Evolutionary conservation across 1,140 invertebrate species (phyloP).

Genomic region (Nasonia vitripennis): DNA sequence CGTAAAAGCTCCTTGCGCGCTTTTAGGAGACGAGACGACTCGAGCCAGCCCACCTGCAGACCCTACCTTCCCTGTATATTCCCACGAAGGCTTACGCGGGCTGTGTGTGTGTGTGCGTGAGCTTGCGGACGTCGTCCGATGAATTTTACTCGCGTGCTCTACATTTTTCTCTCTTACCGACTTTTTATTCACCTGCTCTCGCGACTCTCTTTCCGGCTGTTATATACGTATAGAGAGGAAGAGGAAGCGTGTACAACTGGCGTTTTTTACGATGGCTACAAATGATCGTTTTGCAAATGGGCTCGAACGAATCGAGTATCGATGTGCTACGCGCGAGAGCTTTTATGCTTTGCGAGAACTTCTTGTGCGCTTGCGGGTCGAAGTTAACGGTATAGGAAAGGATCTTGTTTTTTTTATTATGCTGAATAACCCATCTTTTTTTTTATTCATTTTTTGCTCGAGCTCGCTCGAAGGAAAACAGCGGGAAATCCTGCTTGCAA

Average conservation of each 20-base stretch:
- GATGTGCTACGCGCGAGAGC: not conserved
- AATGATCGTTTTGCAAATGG: not conserved
- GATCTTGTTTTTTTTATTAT: no score
- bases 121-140: constrained; percentile 19
- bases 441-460: no score
- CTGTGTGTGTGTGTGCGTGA: not conserved
- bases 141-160: constrained; percentile 34
- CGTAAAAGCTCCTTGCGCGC: constrained; percentile 33
- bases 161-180: constrained; percentile 36
- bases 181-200: constrained; percentile 1
- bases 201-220: not conserved
- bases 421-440: no score
- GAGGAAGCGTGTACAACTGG: not conserved
- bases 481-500: no score
- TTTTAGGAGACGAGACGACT: constrained; percentile 23
- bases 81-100: not conserved
- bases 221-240: not conserved
- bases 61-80: not conserved
- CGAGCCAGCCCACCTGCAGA: not conserved
- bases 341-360: not conserved
- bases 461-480: no score
- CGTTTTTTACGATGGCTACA: not conserved
- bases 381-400: no score
- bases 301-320: not conserved
- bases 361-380: no score